phyloP scores from a whole-genome alignment of 2,888 invertebrate genomes.

The Dicroscelio sp. region DNA sequence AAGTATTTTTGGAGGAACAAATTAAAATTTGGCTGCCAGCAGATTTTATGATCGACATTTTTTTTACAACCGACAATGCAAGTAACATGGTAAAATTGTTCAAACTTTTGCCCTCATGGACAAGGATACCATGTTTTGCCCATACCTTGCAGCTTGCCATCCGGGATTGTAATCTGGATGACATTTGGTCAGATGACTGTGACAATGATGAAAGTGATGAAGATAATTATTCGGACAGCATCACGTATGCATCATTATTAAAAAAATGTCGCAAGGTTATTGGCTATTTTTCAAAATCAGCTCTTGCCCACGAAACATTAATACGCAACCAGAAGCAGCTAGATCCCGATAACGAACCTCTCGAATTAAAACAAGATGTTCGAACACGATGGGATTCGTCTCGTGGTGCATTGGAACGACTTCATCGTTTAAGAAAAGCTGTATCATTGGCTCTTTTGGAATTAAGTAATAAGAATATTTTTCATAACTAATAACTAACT shows the following conservation, averaged over 20 bases:
- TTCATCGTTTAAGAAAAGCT: background rate
- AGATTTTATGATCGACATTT: background rate
- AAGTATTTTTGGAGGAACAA: background rate
- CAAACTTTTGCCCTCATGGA: background rate
- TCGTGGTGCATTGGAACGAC: background rate
- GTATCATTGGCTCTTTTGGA: background rate
- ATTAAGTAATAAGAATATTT: background rate
- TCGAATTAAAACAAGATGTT: background rate
- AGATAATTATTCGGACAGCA: background rate
- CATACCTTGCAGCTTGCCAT: background rate
- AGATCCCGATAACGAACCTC: background rate
- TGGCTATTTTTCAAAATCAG: background rate
- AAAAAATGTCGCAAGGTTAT: background rate
- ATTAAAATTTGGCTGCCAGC: background rate
- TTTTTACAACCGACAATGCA: background rate
- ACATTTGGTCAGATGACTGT: background rate
- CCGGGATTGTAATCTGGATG: background rate
- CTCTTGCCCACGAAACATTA: background rate
- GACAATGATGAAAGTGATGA: background rate
- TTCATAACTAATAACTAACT: too few species aligned
- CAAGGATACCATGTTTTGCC: background rate
- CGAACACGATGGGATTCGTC: background rate
- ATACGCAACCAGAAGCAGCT: background rate
- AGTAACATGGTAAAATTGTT: background rate
- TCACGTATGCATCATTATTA: background rate